A percentile compares a stretch with the other conserved stretches of the same genome.
Conservation (phyloP, 2,797 vertebrate genomes). For the Holocentrus rufus region DNA sequence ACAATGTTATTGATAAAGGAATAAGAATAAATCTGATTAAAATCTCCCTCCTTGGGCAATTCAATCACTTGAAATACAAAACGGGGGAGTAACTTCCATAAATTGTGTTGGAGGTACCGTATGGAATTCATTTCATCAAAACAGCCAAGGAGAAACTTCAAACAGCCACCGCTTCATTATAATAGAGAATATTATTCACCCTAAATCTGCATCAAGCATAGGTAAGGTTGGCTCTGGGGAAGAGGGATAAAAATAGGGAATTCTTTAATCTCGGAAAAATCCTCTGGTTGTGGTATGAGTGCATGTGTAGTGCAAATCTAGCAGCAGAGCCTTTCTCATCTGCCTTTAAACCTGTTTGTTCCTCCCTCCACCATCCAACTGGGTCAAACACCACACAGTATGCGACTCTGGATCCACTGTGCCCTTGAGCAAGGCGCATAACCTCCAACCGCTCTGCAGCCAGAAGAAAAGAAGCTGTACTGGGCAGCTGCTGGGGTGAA, state of each 20-base stretch:
- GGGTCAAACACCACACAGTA: slow-evolving; percentile 38
- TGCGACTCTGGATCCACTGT: background rate
- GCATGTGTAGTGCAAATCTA: slow-evolving; percentile 55
- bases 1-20: slow-evolving; percentile 51
- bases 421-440: slow-evolving; percentile 26
- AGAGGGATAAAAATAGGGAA: slow-evolving; percentile 67
- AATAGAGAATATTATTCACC: slow-evolving; percentile 57
- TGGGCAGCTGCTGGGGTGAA: background rate
- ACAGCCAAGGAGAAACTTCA: slow-evolving; percentile 71
- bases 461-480: background rate
- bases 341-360: slow-evolving; percentile 62
- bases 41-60: slow-evolving; percentile 48
- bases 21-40: slow-evolving; percentile 44
- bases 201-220: slow-evolving; percentile 64
- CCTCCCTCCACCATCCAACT: slow-evolving; percentile 41
- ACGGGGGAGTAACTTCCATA: slow-evolving; percentile 38
- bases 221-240: slow-evolving; percentile 64
- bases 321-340: slow-evolving; percentile 53
- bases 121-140: slow-evolving; percentile 67
- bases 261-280: slow-evolving; percentile 71
- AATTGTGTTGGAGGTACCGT: slow-evolving; percentile 56
- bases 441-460: slow-evolving; percentile 33
- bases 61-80: slow-evolving; percentile 63
- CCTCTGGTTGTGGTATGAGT: slow-evolving; percentile 50
- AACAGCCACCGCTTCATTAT: slow-evolving; percentile 72